phyloP scores from a whole-genome alignment of 1,140 invertebrate species.

The Brachionus angularis region DNA sequence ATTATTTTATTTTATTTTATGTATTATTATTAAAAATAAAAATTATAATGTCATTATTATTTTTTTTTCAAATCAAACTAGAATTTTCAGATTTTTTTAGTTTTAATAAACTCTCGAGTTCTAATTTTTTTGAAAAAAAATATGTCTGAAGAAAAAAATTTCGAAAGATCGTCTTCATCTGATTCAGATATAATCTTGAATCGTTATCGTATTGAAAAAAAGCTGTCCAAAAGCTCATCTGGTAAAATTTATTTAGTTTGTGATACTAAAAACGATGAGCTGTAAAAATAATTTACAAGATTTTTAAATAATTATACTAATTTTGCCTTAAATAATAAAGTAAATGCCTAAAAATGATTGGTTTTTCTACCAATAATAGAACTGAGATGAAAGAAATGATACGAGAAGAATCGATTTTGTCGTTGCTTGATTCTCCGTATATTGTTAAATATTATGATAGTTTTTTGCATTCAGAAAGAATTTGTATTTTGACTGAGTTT shows the following conservation, averaged over 20 bases:
- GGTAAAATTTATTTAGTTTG: neutral
- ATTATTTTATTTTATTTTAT: no score
- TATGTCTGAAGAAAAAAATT: neutral
- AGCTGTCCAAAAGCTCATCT: neutral
- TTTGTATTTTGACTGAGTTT: slow-evolving; percentile 63
- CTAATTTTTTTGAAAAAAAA: no score
- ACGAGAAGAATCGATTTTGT: neutral
- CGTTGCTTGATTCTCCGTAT: slow-evolving; percentile 8
- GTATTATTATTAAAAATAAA: no score
- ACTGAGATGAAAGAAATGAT: slow-evolving; percentile 1
- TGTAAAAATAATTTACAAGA: neutral
- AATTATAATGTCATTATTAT: no score
- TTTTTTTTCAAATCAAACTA: no score
- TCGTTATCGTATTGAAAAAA: neutral
- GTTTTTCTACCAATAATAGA: neutral
- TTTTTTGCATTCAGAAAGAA: slow-evolving; percentile 6
- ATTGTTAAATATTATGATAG: slow-evolving; percentile 25
- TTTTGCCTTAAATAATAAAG: neutral
- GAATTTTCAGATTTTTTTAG: no score
- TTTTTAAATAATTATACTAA: neutral
- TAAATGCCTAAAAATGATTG: slow-evolving; percentile 19
- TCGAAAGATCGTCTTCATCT: neutral
- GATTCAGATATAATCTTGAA: neutral
- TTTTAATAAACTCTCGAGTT: no score
- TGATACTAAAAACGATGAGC: neutral